These are phyloP conservation scores for Aphis gossypii DNA, from an alignment of 1,140 invertebrate species.

Conservation along the genomic window DNA sequence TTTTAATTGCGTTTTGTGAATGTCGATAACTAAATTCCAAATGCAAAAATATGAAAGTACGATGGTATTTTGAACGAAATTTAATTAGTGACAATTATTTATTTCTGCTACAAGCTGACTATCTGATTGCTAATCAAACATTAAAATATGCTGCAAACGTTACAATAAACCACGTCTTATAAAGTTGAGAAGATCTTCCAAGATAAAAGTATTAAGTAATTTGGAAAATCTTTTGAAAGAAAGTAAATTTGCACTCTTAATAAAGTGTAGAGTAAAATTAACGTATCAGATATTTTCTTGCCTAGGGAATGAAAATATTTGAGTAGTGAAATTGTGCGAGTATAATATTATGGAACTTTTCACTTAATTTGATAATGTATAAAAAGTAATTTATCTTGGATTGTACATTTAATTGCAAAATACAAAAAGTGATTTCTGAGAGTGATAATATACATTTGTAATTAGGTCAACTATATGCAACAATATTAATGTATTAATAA, in stretches of 20 bases:
- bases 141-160: neutral
- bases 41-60: neutral
- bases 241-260: neutral
- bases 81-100: constrained; percentile 2
- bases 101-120: neutral
- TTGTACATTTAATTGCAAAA: neutral
- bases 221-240: neutral
- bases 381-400: neutral
- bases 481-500: neutral
- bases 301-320: neutral
- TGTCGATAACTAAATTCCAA: neutral
- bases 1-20: neutral
- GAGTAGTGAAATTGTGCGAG: neutral
- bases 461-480: neutral
- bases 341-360: neutral
- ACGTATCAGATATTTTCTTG: neutral
- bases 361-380: neutral
- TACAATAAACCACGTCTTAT: neutral
- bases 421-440: neutral
- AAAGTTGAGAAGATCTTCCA: neutral
- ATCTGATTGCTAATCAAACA: neutral
- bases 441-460: neutral
- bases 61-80: neutral
- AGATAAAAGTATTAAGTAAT: neutral
- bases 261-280: neutral